Evolutionary conservation across 2,113 vertebrate genomes (phyloP).

Genomic region (Corythaixoides concolor): DNA sequence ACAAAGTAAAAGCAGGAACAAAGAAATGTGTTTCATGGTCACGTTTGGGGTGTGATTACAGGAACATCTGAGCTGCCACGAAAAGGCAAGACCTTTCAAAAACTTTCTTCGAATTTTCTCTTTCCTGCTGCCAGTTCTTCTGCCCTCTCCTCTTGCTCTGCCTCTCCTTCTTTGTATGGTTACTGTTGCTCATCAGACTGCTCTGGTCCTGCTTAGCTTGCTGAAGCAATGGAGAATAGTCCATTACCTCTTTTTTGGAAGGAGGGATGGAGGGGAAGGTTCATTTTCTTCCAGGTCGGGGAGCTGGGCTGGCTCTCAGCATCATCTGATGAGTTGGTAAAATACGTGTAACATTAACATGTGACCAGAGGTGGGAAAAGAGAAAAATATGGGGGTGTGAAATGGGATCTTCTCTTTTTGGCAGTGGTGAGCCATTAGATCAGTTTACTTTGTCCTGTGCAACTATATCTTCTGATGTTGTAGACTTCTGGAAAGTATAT

Average conservation of each 20-base stretch:
- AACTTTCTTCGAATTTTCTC: background rate
- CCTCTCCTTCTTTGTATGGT: background rate
- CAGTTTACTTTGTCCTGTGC: background rate
- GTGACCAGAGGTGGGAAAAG: background rate
- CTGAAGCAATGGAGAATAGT: background rate
- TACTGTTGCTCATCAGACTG: background rate
- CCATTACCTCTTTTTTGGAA: background rate
- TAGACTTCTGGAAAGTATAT: background rate
- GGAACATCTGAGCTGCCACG: background rate
- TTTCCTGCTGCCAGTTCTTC: background rate
- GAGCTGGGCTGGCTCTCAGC: background rate
- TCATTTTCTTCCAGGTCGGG: background rate
- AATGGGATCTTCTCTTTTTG: background rate
- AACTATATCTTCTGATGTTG: background rate
- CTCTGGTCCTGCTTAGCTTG: background rate
- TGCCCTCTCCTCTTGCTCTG: background rate
- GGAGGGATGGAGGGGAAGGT: background rate
- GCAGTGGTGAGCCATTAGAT: background rate
- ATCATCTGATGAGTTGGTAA: rapidly evolving
- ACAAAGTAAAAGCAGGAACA: background rate
- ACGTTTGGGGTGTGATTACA: background rate
- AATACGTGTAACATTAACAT: background rate
- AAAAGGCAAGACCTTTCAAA: background rate
- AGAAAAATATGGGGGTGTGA: background rate
- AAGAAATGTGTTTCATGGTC: background rate